Base-by-base conservation (phyloP, 2,888 invertebrate genomes). In the Pediacus dermestoides region DNA sequence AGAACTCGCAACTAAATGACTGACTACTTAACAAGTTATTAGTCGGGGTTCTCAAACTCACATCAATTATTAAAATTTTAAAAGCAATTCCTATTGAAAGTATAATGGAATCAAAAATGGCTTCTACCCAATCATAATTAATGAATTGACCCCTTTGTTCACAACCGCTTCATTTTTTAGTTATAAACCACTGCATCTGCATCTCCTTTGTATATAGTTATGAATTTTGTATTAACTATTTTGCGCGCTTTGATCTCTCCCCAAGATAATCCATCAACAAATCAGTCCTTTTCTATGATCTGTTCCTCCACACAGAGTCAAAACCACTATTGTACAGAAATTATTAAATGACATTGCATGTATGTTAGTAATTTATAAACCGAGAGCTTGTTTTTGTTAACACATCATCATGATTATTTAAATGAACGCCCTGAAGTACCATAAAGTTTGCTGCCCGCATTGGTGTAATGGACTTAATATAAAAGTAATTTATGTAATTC, bases 21-120 rank as follows among this genome's bases (percentile, higher is more conserved):
- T 13, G 13, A 8, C 38, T 45, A 47, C 51, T 49, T 45, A 46
- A 45, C 47, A 47, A 58, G 57, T 59, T 58, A 59, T 58, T 58
- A 60, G 51, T 50, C 52, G 34, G 52, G 48, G 55, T 55, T 52
- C 55, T 56, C 58, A 59, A 61, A 57, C 50, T 52, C 57, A 34
- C 50, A 57, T 62, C 50, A 59, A 61, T 60, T 58, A 62, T 62
- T 62, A 47, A 61, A 50, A 53, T 55, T 58, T 60, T 62, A 61
- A 62, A 60, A 62, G 62, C 61, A 57, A 53, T 57, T 57, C 50
- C 53, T 46, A 50, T 54, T 50, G 56, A 51, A 53, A 46, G 46
- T 47, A 49, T 49, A 53, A 55, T 50, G 48, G 44, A 39, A 55
- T 56, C 49, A 56, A 56, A 57, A 53, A 55, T 53, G 48, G 48